Evolutionary conservation across 1,140 invertebrate genomes (phyloP).

Genomic region (Gryon sp.): DNA sequence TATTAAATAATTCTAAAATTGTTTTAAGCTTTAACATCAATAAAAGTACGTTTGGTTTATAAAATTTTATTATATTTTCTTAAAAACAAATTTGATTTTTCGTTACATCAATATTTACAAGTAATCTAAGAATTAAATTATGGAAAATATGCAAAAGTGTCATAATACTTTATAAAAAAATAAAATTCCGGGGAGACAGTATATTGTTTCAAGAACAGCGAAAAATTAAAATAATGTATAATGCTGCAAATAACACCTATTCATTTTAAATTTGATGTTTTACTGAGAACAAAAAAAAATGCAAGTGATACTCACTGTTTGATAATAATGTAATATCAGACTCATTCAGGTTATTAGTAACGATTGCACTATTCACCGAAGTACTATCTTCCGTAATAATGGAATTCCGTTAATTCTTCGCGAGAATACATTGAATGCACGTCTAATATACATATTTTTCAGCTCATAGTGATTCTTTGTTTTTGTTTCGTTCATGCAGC

Average conservation of each 20-base stretch:
- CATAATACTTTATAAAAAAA: slow-evolving; percentile 42
- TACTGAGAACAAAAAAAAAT: slow-evolving; percentile 42
- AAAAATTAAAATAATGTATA: slow-evolving; percentile 24
- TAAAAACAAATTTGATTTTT: slow-evolving; percentile 15
- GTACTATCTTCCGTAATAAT: slow-evolving; percentile 52
- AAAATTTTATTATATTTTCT: slow-evolving; percentile 24
- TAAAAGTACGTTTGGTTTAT: neutral
- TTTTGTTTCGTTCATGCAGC: slow-evolving; percentile 21
- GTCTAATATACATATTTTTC: slow-evolving; percentile 40
- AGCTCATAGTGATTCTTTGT: neutral
- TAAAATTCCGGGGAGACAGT: slow-evolving; percentile 27
- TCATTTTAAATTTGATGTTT: slow-evolving; percentile 20
- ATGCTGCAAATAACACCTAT: slow-evolving; percentile 34
- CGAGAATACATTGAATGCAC: slow-evolving; percentile 50
- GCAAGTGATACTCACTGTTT: slow-evolving; percentile 49
- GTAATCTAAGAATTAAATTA: slow-evolving; percentile 35
- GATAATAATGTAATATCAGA: slow-evolving; percentile 52
- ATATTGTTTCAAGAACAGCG: slow-evolving; percentile 37
- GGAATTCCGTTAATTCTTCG: slow-evolving; percentile 33
- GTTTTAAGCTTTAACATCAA: neutral
- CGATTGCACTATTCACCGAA: slow-evolving; percentile 50
- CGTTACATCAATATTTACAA: slow-evolving; percentile 46
- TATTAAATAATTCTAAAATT: too few species aligned
- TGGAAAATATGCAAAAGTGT: slow-evolving; percentile 26
- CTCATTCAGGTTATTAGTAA: slow-evolving; percentile 50